Percentiles rank a stretch among this genome's conserved stretches.
Evolutionary conservation across 2,797 vertebrate genomes (phyloP).

Genomic region (Lophura swinhoii): DNA sequence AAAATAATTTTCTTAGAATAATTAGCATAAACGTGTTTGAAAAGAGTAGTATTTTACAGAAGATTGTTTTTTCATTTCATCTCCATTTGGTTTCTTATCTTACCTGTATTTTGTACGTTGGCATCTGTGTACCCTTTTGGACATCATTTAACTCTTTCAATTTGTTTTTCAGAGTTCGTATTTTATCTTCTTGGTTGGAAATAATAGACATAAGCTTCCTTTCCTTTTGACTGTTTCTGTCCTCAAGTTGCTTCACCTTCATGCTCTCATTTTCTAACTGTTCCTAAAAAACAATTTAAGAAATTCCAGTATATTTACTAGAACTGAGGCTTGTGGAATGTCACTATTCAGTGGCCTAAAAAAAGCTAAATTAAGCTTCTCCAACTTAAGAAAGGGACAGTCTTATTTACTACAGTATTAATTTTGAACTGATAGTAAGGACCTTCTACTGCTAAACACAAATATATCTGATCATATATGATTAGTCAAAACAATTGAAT

Average conservation of each 20-base stretch:
- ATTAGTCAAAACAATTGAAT: constrained; percentile 45
- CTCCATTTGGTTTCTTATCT: constrained; percentile 17
- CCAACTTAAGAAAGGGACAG: constrained; percentile 24
- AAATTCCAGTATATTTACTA: constrained; percentile 49
- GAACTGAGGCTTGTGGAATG: neutral
- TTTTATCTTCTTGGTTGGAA: constrained; percentile 72
- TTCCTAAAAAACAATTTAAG: constrained; percentile 72
- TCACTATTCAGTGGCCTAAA: constrained; percentile 12
- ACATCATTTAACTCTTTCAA: constrained; percentile 70
- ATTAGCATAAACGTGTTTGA: neutral
- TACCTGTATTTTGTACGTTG: constrained; percentile 65
- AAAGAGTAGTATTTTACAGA: neutral
- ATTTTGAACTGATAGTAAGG: constrained; percentile 38
- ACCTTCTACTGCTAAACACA: constrained; percentile 8
- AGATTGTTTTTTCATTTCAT: neutral
- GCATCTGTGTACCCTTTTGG: constrained; percentile 27
- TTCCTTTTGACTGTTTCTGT: constrained; percentile 72
- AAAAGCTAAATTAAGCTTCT: constrained; percentile 50
- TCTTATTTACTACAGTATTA: constrained; percentile 34
- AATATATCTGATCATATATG: constrained; percentile 15
- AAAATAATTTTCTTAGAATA: constrained; percentile 5
- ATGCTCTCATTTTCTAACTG: constrained; percentile 69
- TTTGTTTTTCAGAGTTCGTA: constrained; percentile 70
- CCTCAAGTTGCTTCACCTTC: constrained; percentile 72
- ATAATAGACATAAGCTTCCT: constrained; percentile 70